A percentile compares a stretch with the other conserved stretches of the same genome.
phyloP scores from a whole-genome alignment of 1,140 invertebrate species.

The Drosophila funebris region DNA sequence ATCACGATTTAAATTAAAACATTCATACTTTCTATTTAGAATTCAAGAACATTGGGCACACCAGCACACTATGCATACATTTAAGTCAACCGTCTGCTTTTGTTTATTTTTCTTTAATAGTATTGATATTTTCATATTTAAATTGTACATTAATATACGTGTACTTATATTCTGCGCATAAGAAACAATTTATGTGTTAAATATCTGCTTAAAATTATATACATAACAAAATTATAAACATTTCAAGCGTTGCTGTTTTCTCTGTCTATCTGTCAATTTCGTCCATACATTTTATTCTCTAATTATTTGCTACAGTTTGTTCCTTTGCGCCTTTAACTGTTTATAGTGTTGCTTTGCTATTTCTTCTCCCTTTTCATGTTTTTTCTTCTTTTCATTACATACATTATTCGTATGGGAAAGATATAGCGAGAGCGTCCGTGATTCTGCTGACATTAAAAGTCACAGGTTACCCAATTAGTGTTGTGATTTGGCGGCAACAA shows the following conservation, averaged over 20 bases:
- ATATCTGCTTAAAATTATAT: constrained; percentile 77
- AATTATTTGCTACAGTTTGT: constrained; percentile 71
- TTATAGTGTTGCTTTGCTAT: constrained; percentile 31
- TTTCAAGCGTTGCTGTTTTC: constrained; percentile 70
- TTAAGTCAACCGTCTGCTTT: constrained; percentile 37
- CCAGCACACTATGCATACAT: not conserved
- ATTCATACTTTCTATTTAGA: too few relatives aligned
- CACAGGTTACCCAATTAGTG: not conserved
- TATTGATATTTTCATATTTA: constrained; percentile 68
- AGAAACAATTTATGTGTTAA: constrained; percentile 72
- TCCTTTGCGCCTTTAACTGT: constrained; percentile 39
- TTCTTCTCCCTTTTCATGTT: constrained; percentile 1
- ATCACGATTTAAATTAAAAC: too few relatives aligned
- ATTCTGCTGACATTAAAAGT: not conserved
- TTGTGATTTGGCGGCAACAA: constrained; percentile 7
- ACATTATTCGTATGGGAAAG: constrained; percentile 1
- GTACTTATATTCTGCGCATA: constrained; percentile 71
- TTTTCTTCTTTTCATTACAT: too few relatives aligned
- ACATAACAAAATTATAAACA: constrained; percentile 81
- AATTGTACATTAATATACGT: constrained; percentile 75
- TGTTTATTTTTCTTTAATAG: constrained; percentile 66
- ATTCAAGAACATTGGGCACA: too few relatives aligned
- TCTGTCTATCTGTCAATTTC: constrained; percentile 52
- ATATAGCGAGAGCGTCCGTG: not conserved
- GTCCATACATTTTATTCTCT: constrained; percentile 61